Percentiles rank a stretch among this genome's conserved stretches.
Conservation (phyloP, 2,113 vertebrate genomes). For the Mobula hypostoma region DNA sequence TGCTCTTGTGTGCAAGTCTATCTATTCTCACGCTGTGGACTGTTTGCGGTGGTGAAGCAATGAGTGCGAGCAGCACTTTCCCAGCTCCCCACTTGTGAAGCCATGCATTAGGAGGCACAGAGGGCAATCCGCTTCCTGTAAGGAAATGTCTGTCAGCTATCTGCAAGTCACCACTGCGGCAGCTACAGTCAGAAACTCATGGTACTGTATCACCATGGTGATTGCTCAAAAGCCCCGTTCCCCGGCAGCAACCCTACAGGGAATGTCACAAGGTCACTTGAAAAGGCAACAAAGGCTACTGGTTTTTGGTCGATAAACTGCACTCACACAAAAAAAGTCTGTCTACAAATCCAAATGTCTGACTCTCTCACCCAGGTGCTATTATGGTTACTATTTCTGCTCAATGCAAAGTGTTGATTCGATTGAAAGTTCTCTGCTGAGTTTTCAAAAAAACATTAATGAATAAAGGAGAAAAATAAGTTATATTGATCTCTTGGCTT, state of each 20-base stretch:
- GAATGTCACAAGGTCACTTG: neutral
- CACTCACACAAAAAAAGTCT: neutral
- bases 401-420: constrained; percentile 12
- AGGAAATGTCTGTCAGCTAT: neutral
- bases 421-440: neutral
- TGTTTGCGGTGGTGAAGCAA: neutral
- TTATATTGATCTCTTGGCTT: neutral
- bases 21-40: neutral
- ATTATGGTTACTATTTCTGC: neutral
- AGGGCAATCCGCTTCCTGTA: neutral
- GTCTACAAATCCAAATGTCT: neutral
- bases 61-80: neutral
- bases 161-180: neutral
- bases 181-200: neutral
- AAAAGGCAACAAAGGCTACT: neutral
- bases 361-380: constrained; percentile 18
- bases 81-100: neutral
- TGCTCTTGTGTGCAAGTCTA: neutral
- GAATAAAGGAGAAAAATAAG: constrained; percentile 34
- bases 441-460: neutral
- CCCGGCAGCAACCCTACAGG: neutral
- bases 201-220: neutral
- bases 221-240: neutral
- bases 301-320: neutral
- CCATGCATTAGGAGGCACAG: neutral